Conservation (phyloP, 2,797 vertebrate genomes). For the Anisognathus igniventris region DNA sequence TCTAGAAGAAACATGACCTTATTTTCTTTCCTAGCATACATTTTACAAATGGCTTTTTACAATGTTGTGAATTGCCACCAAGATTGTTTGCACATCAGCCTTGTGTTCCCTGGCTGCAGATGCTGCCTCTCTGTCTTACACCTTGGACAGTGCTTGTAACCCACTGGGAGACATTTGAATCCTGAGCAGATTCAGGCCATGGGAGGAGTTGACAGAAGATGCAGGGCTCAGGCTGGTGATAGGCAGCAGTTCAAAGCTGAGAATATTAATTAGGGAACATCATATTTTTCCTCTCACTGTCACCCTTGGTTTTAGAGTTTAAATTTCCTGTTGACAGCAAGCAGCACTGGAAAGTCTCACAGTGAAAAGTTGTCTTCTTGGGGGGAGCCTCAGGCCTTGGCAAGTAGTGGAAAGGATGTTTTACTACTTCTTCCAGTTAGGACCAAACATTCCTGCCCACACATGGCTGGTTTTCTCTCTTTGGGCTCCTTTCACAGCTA, state of each 20-base stretch:
- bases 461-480: not conserved
- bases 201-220: not conserved
- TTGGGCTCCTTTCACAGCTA: not conserved
- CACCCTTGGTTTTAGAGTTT: not conserved
- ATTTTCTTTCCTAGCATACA: slow-evolving; percentile 22
- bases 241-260: not conserved
- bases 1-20: slow-evolving; percentile 23
- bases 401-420: not conserved
- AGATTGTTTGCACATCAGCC: slow-evolving; percentile 2
- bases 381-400: not conserved
- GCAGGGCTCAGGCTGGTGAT: not conserved
- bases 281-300: not conserved
- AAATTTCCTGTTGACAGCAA: not conserved
- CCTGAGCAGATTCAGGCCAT: not conserved
- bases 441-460: not conserved
- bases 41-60: slow-evolving; percentile 42
- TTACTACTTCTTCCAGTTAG: not conserved
- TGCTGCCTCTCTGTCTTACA: not conserved
- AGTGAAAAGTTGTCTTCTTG: not conserved
- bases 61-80: slow-evolving; percentile 12
- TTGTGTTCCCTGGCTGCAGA: not conserved
- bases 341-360: not conserved
- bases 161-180: not conserved
- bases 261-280: not conserved
- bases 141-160: not conserved